These are phyloP conservation scores for Drosophila melanocephala DNA, from an alignment of 2,888 invertebrate species.

Conservation along the genomic window DNA sequence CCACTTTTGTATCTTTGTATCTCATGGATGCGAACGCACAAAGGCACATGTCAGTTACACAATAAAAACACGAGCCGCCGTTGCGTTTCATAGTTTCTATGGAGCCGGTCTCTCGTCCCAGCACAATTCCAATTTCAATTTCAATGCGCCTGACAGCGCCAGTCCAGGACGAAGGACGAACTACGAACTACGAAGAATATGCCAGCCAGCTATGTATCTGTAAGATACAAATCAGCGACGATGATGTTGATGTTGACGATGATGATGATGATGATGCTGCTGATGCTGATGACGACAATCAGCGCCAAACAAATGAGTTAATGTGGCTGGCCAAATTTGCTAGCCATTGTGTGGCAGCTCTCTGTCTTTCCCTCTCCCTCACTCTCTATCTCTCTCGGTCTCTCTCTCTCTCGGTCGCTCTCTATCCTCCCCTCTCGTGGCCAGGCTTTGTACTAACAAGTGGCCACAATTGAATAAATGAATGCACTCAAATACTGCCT, in stretches of 20 bases:
- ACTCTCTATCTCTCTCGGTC: background rate
- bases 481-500: slow-evolving; percentile 56
- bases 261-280: slow-evolving; percentile 26
- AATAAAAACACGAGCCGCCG: slow-evolving; percentile 62
- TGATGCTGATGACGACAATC: slow-evolving; percentile 66
- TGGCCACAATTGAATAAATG: slow-evolving; percentile 79
- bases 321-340: slow-evolving; percentile 70
- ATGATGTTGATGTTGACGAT: slow-evolving; percentile 24
- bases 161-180: slow-evolving; percentile 52
- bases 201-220: slow-evolving; percentile 30
- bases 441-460: slow-evolving; percentile 72
- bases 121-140: slow-evolving; percentile 70
- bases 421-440: slow-evolving; percentile 26
- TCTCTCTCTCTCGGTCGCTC: background rate
- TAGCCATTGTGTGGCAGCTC: slow-evolving; percentile 54
- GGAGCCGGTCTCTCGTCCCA: slow-evolving; percentile 13
- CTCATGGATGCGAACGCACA: slow-evolving; percentile 52
- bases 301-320: slow-evolving; percentile 77
- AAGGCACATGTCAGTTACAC: slow-evolving; percentile 73
- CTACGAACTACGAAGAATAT: slow-evolving; percentile 15
- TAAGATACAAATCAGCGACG: slow-evolving; percentile 66
- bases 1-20: slow-evolving; percentile 65
- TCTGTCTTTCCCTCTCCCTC: slow-evolving; percentile 8
- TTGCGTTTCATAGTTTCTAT: slow-evolving; percentile 39
- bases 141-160: slow-evolving; percentile 78